Base-by-base conservation (phyloP, 1,140 invertebrate species). In the Hesperophylax magnus region DNA sequence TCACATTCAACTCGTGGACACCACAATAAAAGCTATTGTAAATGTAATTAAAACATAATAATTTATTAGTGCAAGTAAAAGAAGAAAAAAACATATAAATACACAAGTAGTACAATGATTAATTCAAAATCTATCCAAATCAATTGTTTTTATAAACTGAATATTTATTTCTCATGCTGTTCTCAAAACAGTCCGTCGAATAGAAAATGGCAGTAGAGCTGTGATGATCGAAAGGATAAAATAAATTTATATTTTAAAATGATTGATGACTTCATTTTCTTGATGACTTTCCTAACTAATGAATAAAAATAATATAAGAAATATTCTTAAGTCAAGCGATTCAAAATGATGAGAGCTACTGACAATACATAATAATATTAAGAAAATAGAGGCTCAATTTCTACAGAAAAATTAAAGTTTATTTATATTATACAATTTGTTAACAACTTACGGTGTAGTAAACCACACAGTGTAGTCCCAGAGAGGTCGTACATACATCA, bases 1-100 rank as follows among this genome's bases (percentile, higher is more conserved):
- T 72, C 78, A 80, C 78, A 80, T 80, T 80, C 78, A 80, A 75
- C 65, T 74, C 71, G 72, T 79, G 78, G 78, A 80, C 78, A 75
- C 71, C 78, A 80, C 78, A 80, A 75, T 75, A 65, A 65, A 75
- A 75, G 67, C 67, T 65, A 75, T 58, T 63, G 27, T 61, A 80
- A 74, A 75, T 53, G 53, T 80, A 63, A 60, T 75, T 11, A 80
- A 58, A 76, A 76, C 34, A 76, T 27, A 80, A 22, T 75, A 27
- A 74, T 58, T 58, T 72, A 78, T 78, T 67, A 78, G 63, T 69
- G n/a, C 75, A 78, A 67, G 52, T 67, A 78, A 78, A 78, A 65
- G 54, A 61, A 27, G 31, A 61, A 77, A 47, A 58, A 77, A 77
- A 77, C 58, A 61, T 52, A 77, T 15, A 76, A 76, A 18, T 72